Evolutionary conservation across 2,888 invertebrate genomes (phyloP).

Genomic region (Eueremaeus valkanovi): DNA sequence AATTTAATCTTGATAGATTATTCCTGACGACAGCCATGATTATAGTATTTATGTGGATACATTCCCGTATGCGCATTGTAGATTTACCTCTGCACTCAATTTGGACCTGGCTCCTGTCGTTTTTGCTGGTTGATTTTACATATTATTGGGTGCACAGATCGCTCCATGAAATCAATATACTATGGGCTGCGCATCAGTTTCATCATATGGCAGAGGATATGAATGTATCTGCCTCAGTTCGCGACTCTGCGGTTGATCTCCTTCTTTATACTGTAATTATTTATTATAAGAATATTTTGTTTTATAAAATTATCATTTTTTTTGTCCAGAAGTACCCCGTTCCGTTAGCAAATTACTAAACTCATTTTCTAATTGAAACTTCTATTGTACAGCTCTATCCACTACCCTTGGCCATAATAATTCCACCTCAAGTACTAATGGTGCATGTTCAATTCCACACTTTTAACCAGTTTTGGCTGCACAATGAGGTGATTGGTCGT

Average conservation of each 20-base stretch:
- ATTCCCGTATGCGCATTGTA: slow-evolving; percentile 32
- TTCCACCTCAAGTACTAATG: slow-evolving; percentile 72
- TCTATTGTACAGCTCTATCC: slow-evolving; percentile 51
- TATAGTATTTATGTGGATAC: neutral
- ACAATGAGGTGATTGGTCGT: slow-evolving; percentile 73
- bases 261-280: slow-evolving; percentile 72
- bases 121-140: slow-evolving; percentile 34
- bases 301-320: slow-evolving; percentile 50
- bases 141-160: slow-evolving; percentile 40
- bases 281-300: neutral
- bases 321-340: slow-evolving; percentile 50
- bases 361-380: neutral
- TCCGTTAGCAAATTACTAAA: slow-evolving; percentile 62
- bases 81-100: slow-evolving; percentile 30
- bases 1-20: too few species aligned
- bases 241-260: slow-evolving; percentile 74
- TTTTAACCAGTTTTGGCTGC: slow-evolving; percentile 90
- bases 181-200: slow-evolving; percentile 86
- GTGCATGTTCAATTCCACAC: slow-evolving; percentile 84
- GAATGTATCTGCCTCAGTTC: slow-evolving; percentile 74
- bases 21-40: neutral
- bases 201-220: slow-evolving; percentile 88
- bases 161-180: slow-evolving; percentile 72
- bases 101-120: slow-evolving; percentile 33
- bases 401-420: slow-evolving; percentile 62